phyloP scores from a whole-genome alignment of 2,888 invertebrate species.

The Abscondita cerata region DNA sequence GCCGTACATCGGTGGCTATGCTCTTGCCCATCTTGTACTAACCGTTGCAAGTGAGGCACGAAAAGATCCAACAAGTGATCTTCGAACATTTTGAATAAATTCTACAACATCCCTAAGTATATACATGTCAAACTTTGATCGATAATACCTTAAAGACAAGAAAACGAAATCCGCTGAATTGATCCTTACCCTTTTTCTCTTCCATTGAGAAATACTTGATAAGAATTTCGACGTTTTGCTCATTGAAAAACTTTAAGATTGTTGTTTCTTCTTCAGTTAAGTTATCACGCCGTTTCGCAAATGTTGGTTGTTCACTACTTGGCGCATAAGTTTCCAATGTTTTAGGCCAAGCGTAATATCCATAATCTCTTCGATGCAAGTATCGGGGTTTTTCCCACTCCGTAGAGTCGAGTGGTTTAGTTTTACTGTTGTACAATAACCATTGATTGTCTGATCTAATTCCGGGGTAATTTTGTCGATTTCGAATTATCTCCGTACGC shows the following conservation, averaged over 20 bases:
- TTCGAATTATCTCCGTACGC: constrained; percentile 22
- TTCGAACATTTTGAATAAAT: constrained; percentile 81
- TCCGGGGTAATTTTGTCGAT: constrained; percentile 56
- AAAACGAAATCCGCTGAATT: constrained; percentile 74
- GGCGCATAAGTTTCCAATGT: constrained; percentile 71
- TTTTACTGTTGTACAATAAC: constrained; percentile 72
- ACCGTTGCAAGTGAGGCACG: constrained; percentile 67
- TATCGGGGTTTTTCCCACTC: constrained; percentile 79
- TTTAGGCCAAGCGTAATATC: constrained; percentile 64
- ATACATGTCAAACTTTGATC: not conserved
- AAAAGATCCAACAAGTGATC: constrained; percentile 68
- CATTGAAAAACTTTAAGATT: constrained; percentile 71
- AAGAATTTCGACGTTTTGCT: constrained; percentile 73
- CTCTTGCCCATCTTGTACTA: constrained; percentile 75
- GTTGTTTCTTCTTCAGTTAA: constrained; percentile 70
- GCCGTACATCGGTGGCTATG: constrained; percentile 83
- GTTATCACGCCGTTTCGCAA: constrained; percentile 60
- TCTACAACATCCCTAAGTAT: constrained; percentile 52
- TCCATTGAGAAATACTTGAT: constrained; percentile 79
- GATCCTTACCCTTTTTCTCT: constrained; percentile 85
- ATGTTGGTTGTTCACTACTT: constrained; percentile 66
- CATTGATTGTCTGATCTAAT: constrained; percentile 76
- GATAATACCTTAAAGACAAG: constrained; percentile 72
- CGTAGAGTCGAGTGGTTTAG: constrained; percentile 67
- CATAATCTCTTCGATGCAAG: constrained; percentile 70